These are phyloP conservation scores for Acanthurus leucopareius DNA, from an alignment of 2,797 vertebrate species.

Conservation along the genomic window DNA sequence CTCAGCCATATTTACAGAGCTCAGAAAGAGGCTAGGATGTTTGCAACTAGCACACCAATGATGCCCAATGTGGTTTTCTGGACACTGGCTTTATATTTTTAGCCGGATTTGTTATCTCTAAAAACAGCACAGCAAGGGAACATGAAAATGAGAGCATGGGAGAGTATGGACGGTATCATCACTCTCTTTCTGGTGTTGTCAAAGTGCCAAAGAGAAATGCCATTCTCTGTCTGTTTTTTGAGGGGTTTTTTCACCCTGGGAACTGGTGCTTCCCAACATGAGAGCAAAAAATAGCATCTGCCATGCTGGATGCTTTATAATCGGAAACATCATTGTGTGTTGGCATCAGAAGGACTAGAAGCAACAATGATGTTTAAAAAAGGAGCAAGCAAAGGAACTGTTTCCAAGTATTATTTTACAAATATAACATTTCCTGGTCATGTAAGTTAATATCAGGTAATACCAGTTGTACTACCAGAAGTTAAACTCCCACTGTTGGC, in stretches of 20 bases:
- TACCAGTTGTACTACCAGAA: background rate
- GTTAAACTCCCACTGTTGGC: background rate
- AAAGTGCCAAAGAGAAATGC: conserved; percentile 69
- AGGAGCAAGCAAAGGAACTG: too few species aligned
- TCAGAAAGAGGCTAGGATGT: conserved; percentile 17
- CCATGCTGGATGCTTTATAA: conserved; percentile 41
- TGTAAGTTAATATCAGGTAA: too few species aligned
- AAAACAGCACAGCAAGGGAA: conserved; percentile 71
- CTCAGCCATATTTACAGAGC: conserved; percentile 34
- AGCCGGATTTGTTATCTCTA: conserved; percentile 72
- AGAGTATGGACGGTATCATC: conserved; percentile 70
- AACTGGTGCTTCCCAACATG: conserved; percentile 58
- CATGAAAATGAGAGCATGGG: conserved; percentile 70
- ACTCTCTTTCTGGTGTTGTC: conserved; percentile 63
- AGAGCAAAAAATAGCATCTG: conserved; percentile 58
- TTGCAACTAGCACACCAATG: background rate
- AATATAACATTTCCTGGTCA: too few species aligned
- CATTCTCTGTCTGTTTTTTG: conserved; percentile 46
- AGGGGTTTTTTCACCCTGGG: conserved; percentile 46
- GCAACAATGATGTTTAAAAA: background rate
- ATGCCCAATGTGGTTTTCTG: conserved; percentile 40
- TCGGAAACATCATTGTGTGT: conserved; percentile 20
- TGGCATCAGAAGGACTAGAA: conserved; percentile 1
- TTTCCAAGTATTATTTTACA: background rate
- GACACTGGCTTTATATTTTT: conserved; percentile 61